phyloP scores from a whole-genome alignment of 2,113 vertebrate genomes.

The Brevimyrus niger region DNA sequence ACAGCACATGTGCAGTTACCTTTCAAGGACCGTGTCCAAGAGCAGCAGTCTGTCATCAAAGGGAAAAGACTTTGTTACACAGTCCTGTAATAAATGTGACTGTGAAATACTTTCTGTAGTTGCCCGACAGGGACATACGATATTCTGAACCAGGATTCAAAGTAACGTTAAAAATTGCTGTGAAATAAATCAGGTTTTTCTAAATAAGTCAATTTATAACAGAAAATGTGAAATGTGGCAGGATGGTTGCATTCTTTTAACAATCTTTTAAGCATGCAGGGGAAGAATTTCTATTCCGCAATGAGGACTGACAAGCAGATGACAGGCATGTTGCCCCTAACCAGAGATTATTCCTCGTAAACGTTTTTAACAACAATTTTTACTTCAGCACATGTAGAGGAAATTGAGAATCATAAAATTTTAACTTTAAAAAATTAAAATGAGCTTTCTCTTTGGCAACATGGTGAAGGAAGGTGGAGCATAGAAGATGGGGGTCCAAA shows the following conservation, averaged over 20 bases:
- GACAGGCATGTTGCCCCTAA: too few relatives aligned
- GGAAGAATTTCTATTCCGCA: neutral
- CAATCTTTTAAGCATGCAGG: neutral
- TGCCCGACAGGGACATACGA: neutral
- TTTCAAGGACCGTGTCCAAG: neutral
- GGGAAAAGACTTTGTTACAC: neutral
- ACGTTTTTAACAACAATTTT: too few relatives aligned
- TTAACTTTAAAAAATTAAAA: too few relatives aligned
- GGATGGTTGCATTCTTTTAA: neutral
- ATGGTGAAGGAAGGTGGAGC: neutral
- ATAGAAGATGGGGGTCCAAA: neutral
- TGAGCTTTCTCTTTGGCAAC: neutral
- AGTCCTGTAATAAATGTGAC: neutral
- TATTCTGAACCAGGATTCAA: neutral
- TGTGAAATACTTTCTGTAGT: neutral
- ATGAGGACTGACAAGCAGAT: too few relatives aligned
- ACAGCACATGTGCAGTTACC: conserved; percentile 4
- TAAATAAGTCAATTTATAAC: neutral
- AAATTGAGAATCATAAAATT: too few relatives aligned
- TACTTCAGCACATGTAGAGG: too few relatives aligned
- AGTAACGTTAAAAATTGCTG: neutral
- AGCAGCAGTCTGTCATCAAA: neutral
- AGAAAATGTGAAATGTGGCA: neutral
- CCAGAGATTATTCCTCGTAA: too few relatives aligned
- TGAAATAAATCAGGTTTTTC: neutral